Evolutionary conservation across 2,113 vertebrate species (phyloP), one percentile per base, ranked within the genome.

Genomic region (Benitochromis conjunctus): DNA sequence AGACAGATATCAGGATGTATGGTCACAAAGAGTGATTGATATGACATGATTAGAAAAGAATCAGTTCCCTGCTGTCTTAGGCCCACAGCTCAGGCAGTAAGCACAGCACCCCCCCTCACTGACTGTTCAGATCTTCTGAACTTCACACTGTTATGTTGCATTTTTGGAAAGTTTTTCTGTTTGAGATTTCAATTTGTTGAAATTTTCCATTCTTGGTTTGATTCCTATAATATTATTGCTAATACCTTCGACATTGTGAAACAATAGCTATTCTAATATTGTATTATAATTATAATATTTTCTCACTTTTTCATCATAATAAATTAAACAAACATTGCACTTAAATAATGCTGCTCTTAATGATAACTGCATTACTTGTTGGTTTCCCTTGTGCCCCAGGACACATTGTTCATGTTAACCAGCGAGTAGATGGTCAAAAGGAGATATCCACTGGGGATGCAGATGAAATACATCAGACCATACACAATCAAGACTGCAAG

Each of bases 361-460:
- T 60, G 19, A 24, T 36, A 62, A 41, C 41, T 51, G 13, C 54
- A 78, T 92, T 94, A 95, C 94, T 95, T 94, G 88, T 69, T 96
- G 38, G 96, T 86, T 88, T 97, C 97, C 18, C 97, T 94, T 41
- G 97, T 97, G 43, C 97, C 96, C 97, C 97, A 97, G n/a, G 97
- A 93, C 41, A 97, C 96, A 43, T 82, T 89, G 91, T 97, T 74
- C 96, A 97, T 96, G 94, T 97, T 97, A 80, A 97, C 96, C 83
- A 97, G 90, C 3, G 96, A 96, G 91, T 97, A 97, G 89, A 97
- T 97, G 83, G 95, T 96, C 31, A 97, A 91, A 3, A 97, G 93
- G 55, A 97, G 96, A 87, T 97, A 97, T 57, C 96, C 97, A 87
- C 96, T 97, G 51, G 97, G 97, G 60, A 97, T 97, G 84, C 96